A percentile compares a stretch with the other conserved stretches of the same genome.
Conservation (phyloP, 1,140 invertebrate genomes). For the Ruditapes philippinarum region DNA sequence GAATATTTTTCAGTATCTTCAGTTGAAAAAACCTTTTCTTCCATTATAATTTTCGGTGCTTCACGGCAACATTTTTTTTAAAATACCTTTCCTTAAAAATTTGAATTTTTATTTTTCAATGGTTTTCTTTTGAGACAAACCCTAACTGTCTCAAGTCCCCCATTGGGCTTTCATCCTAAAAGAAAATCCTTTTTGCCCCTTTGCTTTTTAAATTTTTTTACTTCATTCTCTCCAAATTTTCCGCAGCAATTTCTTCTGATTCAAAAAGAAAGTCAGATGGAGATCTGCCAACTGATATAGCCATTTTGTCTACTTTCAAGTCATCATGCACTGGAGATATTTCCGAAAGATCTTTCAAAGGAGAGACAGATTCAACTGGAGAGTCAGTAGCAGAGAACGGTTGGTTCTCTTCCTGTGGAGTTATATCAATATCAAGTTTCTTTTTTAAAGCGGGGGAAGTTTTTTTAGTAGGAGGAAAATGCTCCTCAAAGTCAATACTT, state of each 20-base stretch:
- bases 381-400: slow-evolving; percentile 77
- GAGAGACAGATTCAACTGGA: slow-evolving; percentile 75
- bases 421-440: slow-evolving; percentile 73
- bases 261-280: slow-evolving; percentile 76
- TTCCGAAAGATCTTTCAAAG: slow-evolving; percentile 64
- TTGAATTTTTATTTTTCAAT: no score
- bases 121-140: slow-evolving; percentile 52
- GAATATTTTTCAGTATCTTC: slow-evolving; percentile 55
- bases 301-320: slow-evolving; percentile 63
- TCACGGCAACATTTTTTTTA: slow-evolving; percentile 53
- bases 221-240: slow-evolving; percentile 46
- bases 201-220: neutral
- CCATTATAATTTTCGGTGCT: slow-evolving; percentile 42
- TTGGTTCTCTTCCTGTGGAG: slow-evolving; percentile 55
- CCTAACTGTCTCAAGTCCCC: slow-evolving; percentile 46
- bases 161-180: slow-evolving; percentile 44
- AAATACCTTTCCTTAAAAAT: slow-evolving; percentile 56
- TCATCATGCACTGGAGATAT: slow-evolving; percentile 70
- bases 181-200: slow-evolving; percentile 16
- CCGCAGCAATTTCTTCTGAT: slow-evolving; percentile 38
- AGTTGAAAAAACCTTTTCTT: slow-evolving; percentile 60
- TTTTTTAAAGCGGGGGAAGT: slow-evolving; percentile 71
- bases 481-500: slow-evolving; percentile 83
- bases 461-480: slow-evolving; percentile 81
- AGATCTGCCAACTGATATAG: slow-evolving; percentile 78